A percentile compares a stretch with the other conserved stretches of the same genome.
Conservation (phyloP, 2,888 invertebrate genomes). For the Morinoia aosen region DNA sequence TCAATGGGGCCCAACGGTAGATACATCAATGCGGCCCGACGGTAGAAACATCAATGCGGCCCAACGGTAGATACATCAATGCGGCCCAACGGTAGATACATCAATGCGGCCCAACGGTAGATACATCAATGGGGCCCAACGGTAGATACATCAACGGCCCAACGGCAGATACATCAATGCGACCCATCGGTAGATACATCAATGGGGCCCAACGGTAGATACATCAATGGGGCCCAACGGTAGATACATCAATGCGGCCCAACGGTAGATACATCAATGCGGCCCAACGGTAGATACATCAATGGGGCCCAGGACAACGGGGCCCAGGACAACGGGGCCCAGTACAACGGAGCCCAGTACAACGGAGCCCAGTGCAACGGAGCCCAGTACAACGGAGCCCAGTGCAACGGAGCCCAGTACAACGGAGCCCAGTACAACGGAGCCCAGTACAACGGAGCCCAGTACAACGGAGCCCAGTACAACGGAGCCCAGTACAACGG, state of each 20-base stretch:
- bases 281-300: no score
- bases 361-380: no score
- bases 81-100: not conserved
- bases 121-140: not conserved
- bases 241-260: not conserved
- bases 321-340: no score
- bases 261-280: no score
- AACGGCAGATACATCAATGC: not conserved
- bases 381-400: no score
- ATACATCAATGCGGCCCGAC: not conserved
- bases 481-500: no score
- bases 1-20: not conserved
- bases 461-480: no score
- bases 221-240: not conserved
- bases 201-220: not conserved
- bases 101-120: not conserved
- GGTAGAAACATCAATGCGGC: not conserved
- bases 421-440: no score
- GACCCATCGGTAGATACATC: not conserved
- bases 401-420: no score
- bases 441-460: no score
- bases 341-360: no score
- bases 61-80: not conserved
- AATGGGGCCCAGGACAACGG: no score
- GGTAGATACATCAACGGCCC: not conserved